Evolutionary conservation across 1,140 invertebrate species (phyloP), one percentile per base, ranked within the genome.

Genomic region (Drosophila quadrilineata): DNA sequence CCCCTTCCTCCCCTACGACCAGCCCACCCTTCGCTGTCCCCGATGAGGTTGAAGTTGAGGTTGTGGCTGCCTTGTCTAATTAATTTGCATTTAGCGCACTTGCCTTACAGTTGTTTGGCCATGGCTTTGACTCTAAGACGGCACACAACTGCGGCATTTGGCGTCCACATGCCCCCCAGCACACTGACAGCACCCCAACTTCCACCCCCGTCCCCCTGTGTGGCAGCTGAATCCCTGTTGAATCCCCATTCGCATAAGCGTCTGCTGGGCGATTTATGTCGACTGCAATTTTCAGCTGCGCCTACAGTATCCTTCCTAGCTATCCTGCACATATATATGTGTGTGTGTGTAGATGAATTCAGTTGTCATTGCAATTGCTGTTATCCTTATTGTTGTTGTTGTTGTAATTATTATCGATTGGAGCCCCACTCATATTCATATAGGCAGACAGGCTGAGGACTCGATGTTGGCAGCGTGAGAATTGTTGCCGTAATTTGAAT

Each of bases 1-100:
- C n/a, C n/a, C n/a, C n/a, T n/a, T n/a, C n/a, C n/a, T n/a, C n/a
- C n/a, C n/a, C n/a, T n/a, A n/a, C n/a, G n/a, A n/a, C n/a, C 24
- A 3, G 10, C 46, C 16, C 3, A 3, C 31, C 8, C 29, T 6
- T 14, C 21, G n/a, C 2, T 29, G 14, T 35, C 53, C 16, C 14
- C 41, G 57, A 2, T 46, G 12, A 1, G 10, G 19, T 43, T 43
- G 48, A 1, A 22, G 40, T 10, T 29, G 38, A 46, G 52, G 43
- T 46, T 35, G 28, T 46, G 41, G 40, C 50, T 59, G 29, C 26
- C 31, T 64, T 58, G 57, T 63, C 57, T 75, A 75, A 79, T 79
- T 79, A 75, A 75, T 79, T 75, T 79, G 57, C 69, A 75, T 73
- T 79, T 75, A 69, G 63, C 52, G 52, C 54, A 59, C 28, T 60